These are phyloP conservation scores for Orthonyx spaldingii DNA, from an alignment of 2,113 vertebrate species.

Conservation along the genomic window DNA sequence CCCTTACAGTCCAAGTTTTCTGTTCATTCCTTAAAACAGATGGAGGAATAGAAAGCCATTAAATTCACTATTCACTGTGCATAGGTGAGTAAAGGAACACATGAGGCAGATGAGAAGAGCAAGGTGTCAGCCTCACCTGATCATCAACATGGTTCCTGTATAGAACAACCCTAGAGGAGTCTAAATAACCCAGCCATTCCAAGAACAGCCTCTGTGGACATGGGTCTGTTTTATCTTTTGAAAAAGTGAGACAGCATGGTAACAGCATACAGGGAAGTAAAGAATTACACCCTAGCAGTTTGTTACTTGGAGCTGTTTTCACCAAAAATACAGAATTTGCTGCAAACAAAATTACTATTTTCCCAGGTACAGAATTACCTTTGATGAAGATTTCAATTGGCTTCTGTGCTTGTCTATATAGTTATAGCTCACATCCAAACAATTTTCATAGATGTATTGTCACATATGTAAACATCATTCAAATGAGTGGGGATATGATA, in stretches of 20 bases:
- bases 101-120: not conserved
- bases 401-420: not conserved
- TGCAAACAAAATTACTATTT: not conserved
- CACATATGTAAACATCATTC: conserved; percentile 14
- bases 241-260: not conserved
- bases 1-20: not conserved
- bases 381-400: not conserved
- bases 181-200: not conserved
- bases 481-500: not conserved
- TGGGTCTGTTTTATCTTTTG: not conserved
- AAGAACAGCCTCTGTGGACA: not conserved
- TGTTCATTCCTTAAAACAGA: not conserved
- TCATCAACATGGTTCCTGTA: not conserved
- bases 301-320: not conserved
- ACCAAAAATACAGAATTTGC: not conserved
- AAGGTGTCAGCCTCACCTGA: not conserved
- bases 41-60: not conserved
- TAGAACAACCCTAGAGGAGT: not conserved
- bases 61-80: not conserved
- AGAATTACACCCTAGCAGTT: not conserved
- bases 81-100: not conserved
- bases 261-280: not conserved
- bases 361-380: not conserved
- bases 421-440: not conserved
- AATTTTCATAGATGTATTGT: not conserved